Evolutionary conservation across 2,888 invertebrate genomes (phyloP), one percentile per base, ranked within the genome.

Genomic region (Pachycephus smyrnensis): DNA sequence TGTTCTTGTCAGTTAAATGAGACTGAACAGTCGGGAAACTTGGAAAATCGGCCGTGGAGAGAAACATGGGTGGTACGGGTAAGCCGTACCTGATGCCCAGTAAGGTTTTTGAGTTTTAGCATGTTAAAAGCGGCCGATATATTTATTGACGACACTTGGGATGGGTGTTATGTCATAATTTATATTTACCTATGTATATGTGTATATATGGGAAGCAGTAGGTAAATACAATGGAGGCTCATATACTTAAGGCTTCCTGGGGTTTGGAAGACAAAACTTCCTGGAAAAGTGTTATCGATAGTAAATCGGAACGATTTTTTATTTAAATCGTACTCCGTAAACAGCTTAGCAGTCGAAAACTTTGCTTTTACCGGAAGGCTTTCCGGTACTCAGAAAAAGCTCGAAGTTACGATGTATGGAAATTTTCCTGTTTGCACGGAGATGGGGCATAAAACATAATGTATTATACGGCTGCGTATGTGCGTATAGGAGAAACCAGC

Each of bases 291-390:
- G 15, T 55, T 55, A 55, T 55, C 55, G 23, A 55, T 55, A 55
- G 30, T 4, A 33, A 33, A 33, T 32, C 30, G 71, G 9, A 33
- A 71, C 33, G 12, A 71, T 71, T 71, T 71, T 71, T 71, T 71
- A 71, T 71, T 71, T 71, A 71, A 71, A 71, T 71, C 71, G 30
- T 71, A 31, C 30, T 71, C 71, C 12, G 71, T 71, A 71, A 71
- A 71, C 71, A 33, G 71, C 71, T 71, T 30, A 71, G 30, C 6
- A 33, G 33, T 32, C 12, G 30, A 31, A 71, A 71, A 71, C 71
- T 71, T 71, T 71, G 30, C 71, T 71, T 71, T 71, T 33, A 71
- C 71, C 31, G 33, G 11, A 30, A 71, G 71, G 71, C 71, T 71
- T 33, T 71, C 30, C 31, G 23, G 55, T 23, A 55, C 55, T 23